Conservation (phyloP, 2,797 vertebrate species). For the Phrynocephalus vlangalii region DNA sequence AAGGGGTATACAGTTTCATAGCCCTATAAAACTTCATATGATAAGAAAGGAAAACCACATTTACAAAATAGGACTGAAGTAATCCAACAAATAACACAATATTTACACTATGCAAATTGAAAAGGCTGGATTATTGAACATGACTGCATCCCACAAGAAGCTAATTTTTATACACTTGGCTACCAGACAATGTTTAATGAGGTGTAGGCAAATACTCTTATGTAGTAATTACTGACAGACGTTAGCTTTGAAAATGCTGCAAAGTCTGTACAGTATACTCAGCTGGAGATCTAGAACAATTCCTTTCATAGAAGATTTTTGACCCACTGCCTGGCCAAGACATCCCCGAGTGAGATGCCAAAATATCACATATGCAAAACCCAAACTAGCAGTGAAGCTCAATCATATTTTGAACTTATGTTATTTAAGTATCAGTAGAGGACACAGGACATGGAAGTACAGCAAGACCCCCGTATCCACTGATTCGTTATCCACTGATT, state of each 20-base stretch:
- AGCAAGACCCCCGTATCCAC: no score
- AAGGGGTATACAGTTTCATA: neutral
- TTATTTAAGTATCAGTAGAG: no score
- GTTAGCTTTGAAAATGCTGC: neutral
- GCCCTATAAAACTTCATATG: neutral
- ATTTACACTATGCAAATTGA: neutral
- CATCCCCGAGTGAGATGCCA: neutral
- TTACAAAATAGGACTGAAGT: neutral
- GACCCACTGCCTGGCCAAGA: neutral
- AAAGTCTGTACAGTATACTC: neutral
- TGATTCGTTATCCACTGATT: no score
- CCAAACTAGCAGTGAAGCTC: neutral
- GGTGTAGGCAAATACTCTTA: neutral
- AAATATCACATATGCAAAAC: neutral
- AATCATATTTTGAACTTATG: neutral
- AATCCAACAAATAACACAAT: neutral
- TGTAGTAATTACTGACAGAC: slow-evolving; percentile 8
- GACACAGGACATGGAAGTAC: no score
- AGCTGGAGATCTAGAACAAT: neutral
- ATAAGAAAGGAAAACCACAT: neutral
- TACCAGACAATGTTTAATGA: slow-evolving; percentile 5
- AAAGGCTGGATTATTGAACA: neutral
- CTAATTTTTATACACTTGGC: neutral
- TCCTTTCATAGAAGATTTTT: neutral
- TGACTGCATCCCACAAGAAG: neutral